A percentile compares a stretch with the other conserved stretches of the same genome.
Conservation (phyloP, 2,113 vertebrate species). For the Ameiurus melas region DNA sequence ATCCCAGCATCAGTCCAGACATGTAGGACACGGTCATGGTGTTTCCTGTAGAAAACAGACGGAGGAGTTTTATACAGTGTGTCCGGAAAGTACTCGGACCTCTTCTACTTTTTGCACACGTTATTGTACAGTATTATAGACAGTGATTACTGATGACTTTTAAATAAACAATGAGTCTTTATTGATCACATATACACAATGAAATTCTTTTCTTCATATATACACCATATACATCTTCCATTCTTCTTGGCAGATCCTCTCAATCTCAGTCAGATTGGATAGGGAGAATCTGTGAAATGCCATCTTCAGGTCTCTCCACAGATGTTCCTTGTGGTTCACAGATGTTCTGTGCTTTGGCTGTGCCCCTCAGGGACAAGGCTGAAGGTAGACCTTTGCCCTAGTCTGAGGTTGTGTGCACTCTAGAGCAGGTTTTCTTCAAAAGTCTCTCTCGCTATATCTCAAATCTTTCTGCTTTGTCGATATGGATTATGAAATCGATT, state of each 20-base stretch:
- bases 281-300: too few species aligned
- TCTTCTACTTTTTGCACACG: background rate
- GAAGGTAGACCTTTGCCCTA: background rate
- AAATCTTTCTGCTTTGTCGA: background rate
- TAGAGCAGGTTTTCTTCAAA: background rate
- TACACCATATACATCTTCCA: too few species aligned
- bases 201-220: too few species aligned
- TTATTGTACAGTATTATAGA: background rate
- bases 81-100: background rate
- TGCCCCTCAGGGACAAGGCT: background rate
- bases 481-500: background rate
- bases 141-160: too few species aligned
- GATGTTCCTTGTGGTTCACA: background rate
- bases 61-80: background rate
- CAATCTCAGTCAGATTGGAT: too few species aligned
- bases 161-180: too few species aligned
- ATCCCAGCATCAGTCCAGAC: constrained; percentile 92
- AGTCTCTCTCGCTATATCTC: background rate
- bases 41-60: constrained; percentile 78
- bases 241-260: too few species aligned
- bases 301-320: background rate
- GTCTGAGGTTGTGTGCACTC: background rate
- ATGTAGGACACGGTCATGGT: constrained; percentile 99
- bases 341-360: background rate
- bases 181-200: too few species aligned